phyloP scores from a whole-genome alignment of 2,797 vertebrate species.

The Anguilla obscura region DNA sequence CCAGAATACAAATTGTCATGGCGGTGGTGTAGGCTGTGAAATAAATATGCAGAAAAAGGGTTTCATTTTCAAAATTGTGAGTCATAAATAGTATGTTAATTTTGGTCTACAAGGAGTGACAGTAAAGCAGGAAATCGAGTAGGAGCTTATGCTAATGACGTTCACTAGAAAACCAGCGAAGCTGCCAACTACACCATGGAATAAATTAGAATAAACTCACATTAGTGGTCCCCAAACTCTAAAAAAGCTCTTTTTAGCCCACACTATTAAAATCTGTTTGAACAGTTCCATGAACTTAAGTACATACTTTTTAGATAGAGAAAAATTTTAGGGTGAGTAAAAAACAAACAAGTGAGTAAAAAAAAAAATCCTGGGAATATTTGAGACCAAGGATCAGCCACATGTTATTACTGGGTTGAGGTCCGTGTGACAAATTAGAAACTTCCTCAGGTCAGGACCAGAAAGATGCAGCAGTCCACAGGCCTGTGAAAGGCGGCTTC shows the following conservation, averaged over 20 bases:
- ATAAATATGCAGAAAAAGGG: conserved; percentile 3
- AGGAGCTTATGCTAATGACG: neutral
- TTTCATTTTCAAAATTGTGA: conserved; percentile 20
- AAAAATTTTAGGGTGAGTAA: neutral
- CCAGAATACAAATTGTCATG: neutral
- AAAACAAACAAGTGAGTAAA: neutral
- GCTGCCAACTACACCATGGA: neutral
- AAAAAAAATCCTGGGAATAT: neutral
- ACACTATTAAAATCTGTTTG: neutral
- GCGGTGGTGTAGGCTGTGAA: neutral
- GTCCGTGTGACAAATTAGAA: neutral
- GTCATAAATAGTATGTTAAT: neutral
- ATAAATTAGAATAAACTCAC: conserved; percentile 8
- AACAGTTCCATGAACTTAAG: conserved; percentile 1
- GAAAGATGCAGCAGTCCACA: neutral
- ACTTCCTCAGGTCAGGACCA: neutral
- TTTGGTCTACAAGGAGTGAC: conserved; percentile 10
- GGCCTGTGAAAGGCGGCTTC: neutral
- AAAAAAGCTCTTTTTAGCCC: neutral
- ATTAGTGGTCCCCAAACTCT: neutral
- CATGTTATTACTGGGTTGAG: neutral
- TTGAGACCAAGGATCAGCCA: conserved; percentile 10
- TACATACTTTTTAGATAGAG: neutral
- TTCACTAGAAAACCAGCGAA: neutral
- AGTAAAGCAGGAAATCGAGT: conserved; percentile 1